These are phyloP conservation scores for Micropterix aruncella DNA, from an alignment of 2,888 invertebrate genomes.

Conservation along the genomic window DNA sequence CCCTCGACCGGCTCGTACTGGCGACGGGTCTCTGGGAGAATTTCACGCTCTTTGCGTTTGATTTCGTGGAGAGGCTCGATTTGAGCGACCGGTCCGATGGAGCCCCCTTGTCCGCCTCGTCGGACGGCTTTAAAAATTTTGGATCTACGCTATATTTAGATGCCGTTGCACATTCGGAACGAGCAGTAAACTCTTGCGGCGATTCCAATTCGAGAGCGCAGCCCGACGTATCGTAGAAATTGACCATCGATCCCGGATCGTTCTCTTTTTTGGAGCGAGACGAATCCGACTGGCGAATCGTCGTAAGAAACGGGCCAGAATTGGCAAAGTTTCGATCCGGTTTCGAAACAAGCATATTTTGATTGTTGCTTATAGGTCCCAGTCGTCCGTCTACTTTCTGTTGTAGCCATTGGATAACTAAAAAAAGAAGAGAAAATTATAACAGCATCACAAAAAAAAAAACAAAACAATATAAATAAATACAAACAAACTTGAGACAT, in stretches of 20 bases:
- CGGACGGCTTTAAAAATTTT: neutral
- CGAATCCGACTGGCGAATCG: neutral
- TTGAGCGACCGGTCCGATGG: neutral
- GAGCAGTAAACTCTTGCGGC: neutral
- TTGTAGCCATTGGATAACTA: constrained; percentile 38
- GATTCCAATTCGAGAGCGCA: too few species aligned
- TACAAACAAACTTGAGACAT: too few species aligned
- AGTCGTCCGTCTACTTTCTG: constrained; percentile 28
- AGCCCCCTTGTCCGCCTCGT: neutral
- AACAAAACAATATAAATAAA: too few species aligned
- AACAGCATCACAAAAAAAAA: too few species aligned
- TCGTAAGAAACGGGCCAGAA: constrained; percentile 22
- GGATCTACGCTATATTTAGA: neutral
- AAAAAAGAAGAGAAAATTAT: constrained; percentile 3
- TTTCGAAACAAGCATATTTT: constrained; percentile 15
- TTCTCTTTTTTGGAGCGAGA: neutral
- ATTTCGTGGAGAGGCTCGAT: neutral
- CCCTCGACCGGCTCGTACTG: neutral
- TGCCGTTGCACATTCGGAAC: neutral
- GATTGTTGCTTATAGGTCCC: constrained; percentile 16
- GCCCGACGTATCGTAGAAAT: neutral
- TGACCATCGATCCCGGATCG: neutral
- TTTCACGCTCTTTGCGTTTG: neutral
- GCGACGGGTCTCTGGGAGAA: neutral
- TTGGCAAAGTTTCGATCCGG: constrained; percentile 16